Base-by-base conservation (phyloP, 1,140 invertebrate species). In the Neelides sp. region DNA sequence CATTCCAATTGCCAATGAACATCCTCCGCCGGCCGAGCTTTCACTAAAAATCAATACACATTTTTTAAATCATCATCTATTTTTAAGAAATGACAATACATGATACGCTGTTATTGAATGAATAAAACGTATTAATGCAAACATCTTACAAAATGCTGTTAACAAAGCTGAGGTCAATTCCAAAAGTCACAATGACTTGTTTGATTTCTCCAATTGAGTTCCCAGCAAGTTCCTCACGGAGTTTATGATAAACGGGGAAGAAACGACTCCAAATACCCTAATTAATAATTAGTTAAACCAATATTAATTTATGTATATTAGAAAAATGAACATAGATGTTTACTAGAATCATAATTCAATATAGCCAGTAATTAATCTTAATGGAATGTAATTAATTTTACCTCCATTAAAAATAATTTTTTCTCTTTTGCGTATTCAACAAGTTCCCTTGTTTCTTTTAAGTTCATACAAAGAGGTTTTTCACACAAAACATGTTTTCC, bases 201-300 rank as follows among this genome's bases (percentile, higher is more conserved):
- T 74, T 65, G 20, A 85, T 65, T 17, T 87, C 78, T 2, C 86
- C 87, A 26, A 92, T 70, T 24, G 64, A 71, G 41, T 77, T 77
- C 19, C 66, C 62, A 1, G 71, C 64, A 1, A 85, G 67, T 30
- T 76, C 68, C 53, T 78, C 69, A 47, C 73, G 72, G 1, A 88
- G 36, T 45, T 74, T 69, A 17, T 77, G 64, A 61, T 87, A 87
- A 10, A 74, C 71, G 1, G 86, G 86, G 56, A 86, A 80, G 62
- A 76, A 88, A 22, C 86, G 71, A 30, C 80, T 81, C 86, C 86
- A 91, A n/a, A n/a, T n/a, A n/a, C n/a, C n/a, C n/a, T n/a, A n/a
- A n/a, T n/a, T n/a, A 45, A 30, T 28, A 45, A 30, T 27, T 45
- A 20, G 3, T 8, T 7, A 45, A 43, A 43, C 26, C 8, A 17